Base-by-base conservation (phyloP, 1,140 invertebrate species). In the Camponotus pennsylvanicus region DNA sequence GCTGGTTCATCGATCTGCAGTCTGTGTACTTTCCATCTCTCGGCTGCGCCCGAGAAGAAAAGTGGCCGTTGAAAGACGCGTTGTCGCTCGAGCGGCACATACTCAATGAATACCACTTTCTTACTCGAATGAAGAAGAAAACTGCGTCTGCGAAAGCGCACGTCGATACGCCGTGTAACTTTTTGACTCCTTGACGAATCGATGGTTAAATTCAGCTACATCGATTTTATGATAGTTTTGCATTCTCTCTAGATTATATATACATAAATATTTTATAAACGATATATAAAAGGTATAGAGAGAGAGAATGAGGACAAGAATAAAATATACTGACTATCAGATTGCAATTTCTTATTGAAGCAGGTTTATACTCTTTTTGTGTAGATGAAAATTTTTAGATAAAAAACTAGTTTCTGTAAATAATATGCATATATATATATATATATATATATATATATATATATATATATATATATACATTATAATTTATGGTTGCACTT, bases 51-150 rank as follows among this genome's bases (percentile, higher is more conserved):
- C 32, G 49, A 71, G 59, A 85, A 89, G 75, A 87, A 78, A 89
- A 89, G 64, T 82, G 76, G 63, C 76, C 70, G 63, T 49, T 85
- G 80, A 89, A 88, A 90, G 88, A 90, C 80, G 78, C 64, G 49
- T 75, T n/a, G 45, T 49, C 64, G 34, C 45, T 67, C 49, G 67
- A 89, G 80, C 75, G 84, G 66, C 76, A 83, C 57, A 66, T 66
- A 82, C 88, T 83, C 84, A 57, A 71, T 77, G 75, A 80, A 87
- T 79, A 64, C 88, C 66, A 64, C 76, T 89, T 89, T 82, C 88
- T 78, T 66, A 63, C 32, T 34, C 57, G 55, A 67, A 85, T 76
- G 34, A 57, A 45, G 86, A 69, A 69, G 59, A 71, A 89, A 89
- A 89, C 70, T 86, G n/a, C 34, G 37, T 82, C 83, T 76, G 57